Evolutionary conservation across 2,113 vertebrate species (phyloP).

Genomic region (Salvator merianae): DNA sequence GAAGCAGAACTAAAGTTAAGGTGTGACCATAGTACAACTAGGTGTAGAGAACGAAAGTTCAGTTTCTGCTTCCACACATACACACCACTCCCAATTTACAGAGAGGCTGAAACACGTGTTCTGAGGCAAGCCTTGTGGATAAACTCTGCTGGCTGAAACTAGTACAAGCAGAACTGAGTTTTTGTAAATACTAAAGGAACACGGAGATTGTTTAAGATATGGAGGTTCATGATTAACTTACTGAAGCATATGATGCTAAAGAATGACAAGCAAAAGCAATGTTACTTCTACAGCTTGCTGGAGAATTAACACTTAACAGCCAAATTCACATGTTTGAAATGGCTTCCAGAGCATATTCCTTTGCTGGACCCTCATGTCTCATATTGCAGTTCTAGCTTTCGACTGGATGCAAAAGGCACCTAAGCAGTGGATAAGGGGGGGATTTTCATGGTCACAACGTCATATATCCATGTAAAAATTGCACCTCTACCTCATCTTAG

Average conservation of each 20-base stretch:
- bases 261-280: conserved; percentile 59
- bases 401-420: no score
- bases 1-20: no score
- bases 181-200: conserved; percentile 43
- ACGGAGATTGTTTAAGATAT: conserved; percentile 53
- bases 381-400: no score
- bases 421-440: no score
- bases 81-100: no score
- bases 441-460: no score
- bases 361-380: not conserved
- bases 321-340: not conserved
- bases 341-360: not conserved
- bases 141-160: conserved; percentile 23
- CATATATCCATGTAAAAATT: no score
- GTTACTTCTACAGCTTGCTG: conserved; percentile 56
- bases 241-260: conserved; percentile 66
- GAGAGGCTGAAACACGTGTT: not conserved
- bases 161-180: conserved; percentile 46
- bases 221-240: conserved; percentile 68
- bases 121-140: not conserved
- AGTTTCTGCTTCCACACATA: no score
- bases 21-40: no score
- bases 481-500: no score
- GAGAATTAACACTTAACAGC: conserved; percentile 30
- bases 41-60: no score